These are phyloP conservation scores for Nycteola revayana DNA, from an alignment of 2,888 invertebrate genomes.

Conservation along the genomic window DNA sequence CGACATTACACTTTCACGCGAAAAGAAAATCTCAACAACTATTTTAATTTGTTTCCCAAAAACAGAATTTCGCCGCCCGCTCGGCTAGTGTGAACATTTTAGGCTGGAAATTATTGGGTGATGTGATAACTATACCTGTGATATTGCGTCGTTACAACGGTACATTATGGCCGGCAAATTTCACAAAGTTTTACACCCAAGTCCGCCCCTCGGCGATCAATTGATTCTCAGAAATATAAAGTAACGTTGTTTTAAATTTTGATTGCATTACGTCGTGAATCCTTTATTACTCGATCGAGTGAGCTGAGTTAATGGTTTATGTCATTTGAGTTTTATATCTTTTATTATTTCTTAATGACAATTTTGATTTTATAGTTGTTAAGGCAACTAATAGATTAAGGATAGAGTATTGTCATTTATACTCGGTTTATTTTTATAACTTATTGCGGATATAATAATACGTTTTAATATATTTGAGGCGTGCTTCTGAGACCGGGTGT, in stretches of 20 bases:
- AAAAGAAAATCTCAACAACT: slow-evolving; percentile 30
- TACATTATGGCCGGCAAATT: slow-evolving; percentile 48
- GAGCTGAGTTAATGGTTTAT: slow-evolving; percentile 22
- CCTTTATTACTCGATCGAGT: slow-evolving; percentile 31
- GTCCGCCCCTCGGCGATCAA: slow-evolving; percentile 46
- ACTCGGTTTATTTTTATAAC: too few relatives aligned
- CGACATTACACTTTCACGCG: slow-evolving; percentile 38
- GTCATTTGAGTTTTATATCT: slow-evolving; percentile 20
- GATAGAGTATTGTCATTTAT: background rate
- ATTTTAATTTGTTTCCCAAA: slow-evolving; percentile 30
- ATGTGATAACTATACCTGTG: slow-evolving; percentile 27
- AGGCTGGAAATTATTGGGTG: slow-evolving; percentile 47
- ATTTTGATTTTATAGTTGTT: slow-evolving; percentile 12
- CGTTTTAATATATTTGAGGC: too few relatives aligned
- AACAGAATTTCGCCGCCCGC: slow-evolving; percentile 9
- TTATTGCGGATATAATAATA: too few relatives aligned
- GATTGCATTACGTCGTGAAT: slow-evolving; percentile 37
- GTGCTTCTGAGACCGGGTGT: too few relatives aligned
- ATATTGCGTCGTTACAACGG: slow-evolving; percentile 58
- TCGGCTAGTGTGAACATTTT: slow-evolving; percentile 54
- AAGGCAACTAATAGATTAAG: slow-evolving; percentile 9
- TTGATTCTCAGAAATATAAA: slow-evolving; percentile 67
- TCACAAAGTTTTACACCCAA: slow-evolving; percentile 47
- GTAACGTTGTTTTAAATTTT: slow-evolving; percentile 51
- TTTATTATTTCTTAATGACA: slow-evolving; percentile 27